A percentile compares a stretch with the other conserved stretches of the same genome.
phyloP scores from a whole-genome alignment of 2,113 vertebrate genomes.

The Amblyornis subalaris region DNA sequence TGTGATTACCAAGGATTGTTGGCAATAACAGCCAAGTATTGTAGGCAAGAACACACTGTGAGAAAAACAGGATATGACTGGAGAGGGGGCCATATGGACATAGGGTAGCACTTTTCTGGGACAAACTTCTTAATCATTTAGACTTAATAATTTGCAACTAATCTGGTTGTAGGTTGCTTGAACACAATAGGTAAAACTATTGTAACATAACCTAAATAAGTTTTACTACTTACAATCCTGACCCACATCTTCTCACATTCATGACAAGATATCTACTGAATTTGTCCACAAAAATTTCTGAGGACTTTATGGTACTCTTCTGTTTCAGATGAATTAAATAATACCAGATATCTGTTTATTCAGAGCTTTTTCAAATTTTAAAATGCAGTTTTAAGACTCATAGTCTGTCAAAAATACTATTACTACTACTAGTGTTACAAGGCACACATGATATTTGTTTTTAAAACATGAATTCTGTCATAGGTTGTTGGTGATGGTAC shows the following conservation, averaged over 20 bases:
- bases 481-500: too few species aligned
- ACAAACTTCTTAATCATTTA: neutral
- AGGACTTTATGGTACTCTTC: neutral
- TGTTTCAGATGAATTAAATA: neutral
- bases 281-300: neutral
- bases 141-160: neutral
- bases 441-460: neutral
- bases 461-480: neutral
- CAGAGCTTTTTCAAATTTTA: neutral
- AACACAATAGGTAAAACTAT: neutral
- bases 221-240: neutral
- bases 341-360: neutral
- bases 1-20: neutral
- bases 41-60: neutral
- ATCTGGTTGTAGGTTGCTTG: neutral
- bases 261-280: neutral
- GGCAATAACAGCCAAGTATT: neutral
- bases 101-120: neutral
- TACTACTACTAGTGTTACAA: neutral
- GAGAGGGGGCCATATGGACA: neutral
- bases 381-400: neutral
- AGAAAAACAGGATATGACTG: neutral
- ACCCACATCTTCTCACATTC: neutral
- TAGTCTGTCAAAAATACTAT: neutral
- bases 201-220: neutral